Conservation (phyloP, 37 sponge, comb jelly and placozoan genomes). For the Spongilla lacustris region DNA sequence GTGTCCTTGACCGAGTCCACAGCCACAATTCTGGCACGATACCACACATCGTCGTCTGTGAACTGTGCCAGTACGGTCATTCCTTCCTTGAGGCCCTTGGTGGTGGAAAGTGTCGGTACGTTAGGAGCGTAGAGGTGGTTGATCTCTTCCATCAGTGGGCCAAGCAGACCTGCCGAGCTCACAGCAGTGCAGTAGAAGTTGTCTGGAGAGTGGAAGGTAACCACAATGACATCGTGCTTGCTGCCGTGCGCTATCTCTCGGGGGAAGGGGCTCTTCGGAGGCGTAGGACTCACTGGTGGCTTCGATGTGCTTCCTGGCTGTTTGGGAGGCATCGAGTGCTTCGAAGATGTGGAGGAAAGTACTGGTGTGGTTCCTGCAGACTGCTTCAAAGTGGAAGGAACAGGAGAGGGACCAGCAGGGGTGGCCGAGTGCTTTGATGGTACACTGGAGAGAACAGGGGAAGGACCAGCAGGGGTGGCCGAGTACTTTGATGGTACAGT, state of each 20-base stretch:
- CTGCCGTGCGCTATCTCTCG: conserved; percentile 1
- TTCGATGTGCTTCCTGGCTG: neutral
- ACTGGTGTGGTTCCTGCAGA: too few species aligned
- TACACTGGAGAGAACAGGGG: neutral
- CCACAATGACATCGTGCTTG: conserved; percentile 41
- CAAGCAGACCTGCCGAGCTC: conserved; percentile 34
- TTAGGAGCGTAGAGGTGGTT: neutral
- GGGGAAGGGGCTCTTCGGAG: neutral
- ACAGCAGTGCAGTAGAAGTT: conserved; percentile 64
- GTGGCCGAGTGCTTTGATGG: neutral
- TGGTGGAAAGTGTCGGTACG: neutral
- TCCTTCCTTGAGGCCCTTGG: neutral
- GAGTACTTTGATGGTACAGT: neutral
- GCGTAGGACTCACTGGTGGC: neutral
- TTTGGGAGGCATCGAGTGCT: neutral
- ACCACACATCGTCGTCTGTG: conserved; percentile 77
- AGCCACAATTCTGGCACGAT: conserved; percentile 47
- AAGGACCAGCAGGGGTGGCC: neutral
- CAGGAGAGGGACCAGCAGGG: too few species aligned
- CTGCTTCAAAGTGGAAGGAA: neutral
- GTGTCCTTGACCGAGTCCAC: neutral
- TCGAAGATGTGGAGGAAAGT: neutral
- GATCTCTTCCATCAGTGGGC: conserved; percentile 49
- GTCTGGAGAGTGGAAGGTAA: conserved; percentile 35
- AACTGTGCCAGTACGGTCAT: conserved; percentile 38